Base-by-base conservation (phyloP, 2,797 vertebrate species). In the Acrossocheilus wenchowensis region DNA sequence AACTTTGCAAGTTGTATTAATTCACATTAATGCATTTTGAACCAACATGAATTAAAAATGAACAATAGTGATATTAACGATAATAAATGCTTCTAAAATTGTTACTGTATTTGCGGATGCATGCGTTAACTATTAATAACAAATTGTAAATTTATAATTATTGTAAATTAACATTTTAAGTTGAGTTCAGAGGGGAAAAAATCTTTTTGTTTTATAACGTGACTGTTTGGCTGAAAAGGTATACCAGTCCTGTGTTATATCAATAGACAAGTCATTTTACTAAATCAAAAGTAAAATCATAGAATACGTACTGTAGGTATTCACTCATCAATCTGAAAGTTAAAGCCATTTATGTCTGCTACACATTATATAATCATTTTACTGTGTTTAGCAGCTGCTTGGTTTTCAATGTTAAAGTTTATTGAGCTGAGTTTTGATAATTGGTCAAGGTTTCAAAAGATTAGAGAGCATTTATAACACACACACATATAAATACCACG, bases 391-490 rank as follows among this genome's bases (percentile, higher is more conserved):
- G 64, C 64, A 80, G n/a, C 78, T 80, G 23, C 41, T 80, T 66
- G 19, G 8, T 39, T 81, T 69, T 52, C 30, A 69, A 0, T 36
- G 21, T 69, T 69, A 15, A 52, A 9, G 3, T 81, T 82, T 54
- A 82, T 71, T 71, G 30, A 71, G n/a, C 34, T 0, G 1, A 54
- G 45, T 80, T 80, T 41, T 80, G 78, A 80, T 66, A 80, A 48
- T 41, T 64, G n/a, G 39, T 52, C 60, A 68, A 50, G 62, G 26
- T 50, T 50, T 81, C 4, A 36, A 50, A 34, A 81, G 43, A 69
- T 43, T 6, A 64, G 30, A 71, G 83, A 71, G 83, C 41, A 88
- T 79, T 66, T 71, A 81, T 71, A 60, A 50, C 72, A 82, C 17
- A 69, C 57, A 57, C 17, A 74, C 4, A 48, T 30, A 30, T 30